These are phyloP conservation scores for Zootermopsis nevadensis DNA, from an alignment of 2,888 invertebrate genomes.

Conservation along the genomic window DNA sequence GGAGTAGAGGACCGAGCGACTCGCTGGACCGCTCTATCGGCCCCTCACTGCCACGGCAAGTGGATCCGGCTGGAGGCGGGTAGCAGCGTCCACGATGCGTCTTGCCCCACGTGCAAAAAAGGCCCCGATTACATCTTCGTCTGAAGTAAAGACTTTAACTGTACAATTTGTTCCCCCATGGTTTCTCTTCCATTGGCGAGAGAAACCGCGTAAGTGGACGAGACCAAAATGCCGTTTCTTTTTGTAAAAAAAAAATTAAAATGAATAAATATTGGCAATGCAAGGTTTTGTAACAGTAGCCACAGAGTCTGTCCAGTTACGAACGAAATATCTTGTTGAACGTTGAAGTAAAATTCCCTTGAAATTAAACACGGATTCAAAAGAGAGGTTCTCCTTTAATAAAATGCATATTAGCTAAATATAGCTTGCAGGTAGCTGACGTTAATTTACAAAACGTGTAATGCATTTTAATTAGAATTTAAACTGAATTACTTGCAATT, in stretches of 20 bases:
- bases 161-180: neutral
- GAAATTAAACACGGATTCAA: neutral
- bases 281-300: no score
- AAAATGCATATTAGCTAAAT: neutral
- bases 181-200: neutral
- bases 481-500: no score
- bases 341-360: neutral
- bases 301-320: neutral
- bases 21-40: slow-evolving; percentile 85
- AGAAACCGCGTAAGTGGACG: neutral
- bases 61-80: slow-evolving; percentile 73
- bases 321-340: neutral
- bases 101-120: slow-evolving; percentile 59
- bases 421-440: no score
- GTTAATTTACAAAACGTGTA: no score
- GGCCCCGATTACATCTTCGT: slow-evolving; percentile 61
- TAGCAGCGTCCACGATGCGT: slow-evolving; percentile 15
- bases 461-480: no score
- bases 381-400: neutral
- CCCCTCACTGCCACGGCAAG: slow-evolving; percentile 90
- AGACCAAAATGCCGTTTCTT: neutral
- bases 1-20: slow-evolving; percentile 81
- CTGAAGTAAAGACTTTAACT: slow-evolving; percentile 54
- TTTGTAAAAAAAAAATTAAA: no score
- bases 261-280: neutral